Conservation (phyloP, 2,797 vertebrate species). For the Podargus strigoides region DNA sequence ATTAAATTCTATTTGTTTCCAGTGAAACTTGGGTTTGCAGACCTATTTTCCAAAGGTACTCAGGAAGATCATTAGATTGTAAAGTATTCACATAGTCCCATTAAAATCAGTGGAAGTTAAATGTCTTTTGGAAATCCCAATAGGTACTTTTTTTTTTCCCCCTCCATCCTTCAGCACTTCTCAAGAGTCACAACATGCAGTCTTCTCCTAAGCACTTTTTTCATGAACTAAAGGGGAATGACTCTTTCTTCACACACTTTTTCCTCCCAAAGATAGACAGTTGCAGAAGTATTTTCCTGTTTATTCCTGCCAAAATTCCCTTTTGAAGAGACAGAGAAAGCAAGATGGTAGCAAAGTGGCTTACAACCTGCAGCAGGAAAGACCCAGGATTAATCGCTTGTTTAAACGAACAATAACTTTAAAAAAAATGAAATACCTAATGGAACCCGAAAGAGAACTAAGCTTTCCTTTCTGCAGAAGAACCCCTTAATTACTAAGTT, state of each 20-base stretch:
- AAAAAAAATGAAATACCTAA: background rate
- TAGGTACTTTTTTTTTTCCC: background rate
- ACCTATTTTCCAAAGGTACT: background rate
- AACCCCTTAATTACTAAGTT: background rate
- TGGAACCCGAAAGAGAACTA: background rate
- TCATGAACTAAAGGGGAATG: too few species aligned
- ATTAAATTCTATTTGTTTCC: background rate
- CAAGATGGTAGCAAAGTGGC: too few species aligned
- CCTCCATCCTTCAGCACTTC: background rate
- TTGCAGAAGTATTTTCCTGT: too few species aligned
- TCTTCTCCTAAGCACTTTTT: too few species aligned
- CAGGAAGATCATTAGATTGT: background rate
- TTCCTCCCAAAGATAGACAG: too few species aligned
- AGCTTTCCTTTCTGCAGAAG: background rate
- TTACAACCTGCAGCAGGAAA: too few species aligned
- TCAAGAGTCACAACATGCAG: too few species aligned
- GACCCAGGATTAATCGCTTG: too few species aligned
- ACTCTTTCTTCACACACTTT: too few species aligned
- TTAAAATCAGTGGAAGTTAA: background rate
- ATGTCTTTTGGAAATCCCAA: background rate
- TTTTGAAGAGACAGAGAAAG: too few species aligned
- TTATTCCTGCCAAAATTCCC: too few species aligned
- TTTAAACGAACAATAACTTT: too few species aligned
- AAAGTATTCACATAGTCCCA: background rate
- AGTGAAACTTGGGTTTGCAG: background rate